These are phyloP conservation scores for Xestia c-nigrum DNA, from an alignment of 2,888 invertebrate species.

Conservation along the genomic window DNA sequence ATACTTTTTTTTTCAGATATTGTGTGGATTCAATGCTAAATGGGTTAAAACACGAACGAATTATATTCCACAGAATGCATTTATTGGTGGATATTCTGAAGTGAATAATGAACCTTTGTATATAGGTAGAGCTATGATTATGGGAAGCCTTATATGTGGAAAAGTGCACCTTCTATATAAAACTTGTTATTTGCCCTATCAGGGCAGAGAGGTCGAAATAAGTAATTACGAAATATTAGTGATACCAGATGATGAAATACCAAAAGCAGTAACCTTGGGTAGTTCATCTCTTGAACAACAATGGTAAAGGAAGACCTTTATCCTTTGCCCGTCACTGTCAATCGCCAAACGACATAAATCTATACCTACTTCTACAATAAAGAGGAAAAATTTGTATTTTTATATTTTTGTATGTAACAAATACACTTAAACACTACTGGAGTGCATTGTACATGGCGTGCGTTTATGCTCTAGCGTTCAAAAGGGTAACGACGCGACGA, in stretches of 20 bases:
- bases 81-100: constrained; percentile 90
- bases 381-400: too few relatives aligned
- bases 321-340: too few relatives aligned
- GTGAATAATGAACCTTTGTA: constrained; percentile 89
- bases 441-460: too few relatives aligned
- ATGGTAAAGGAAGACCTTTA: background rate
- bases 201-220: constrained; percentile 68
- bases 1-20: constrained; percentile 69
- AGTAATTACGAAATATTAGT: constrained; percentile 72
- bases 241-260: constrained; percentile 39
- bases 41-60: constrained; percentile 90
- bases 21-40: constrained; percentile 74
- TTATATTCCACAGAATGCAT: constrained; percentile 92
- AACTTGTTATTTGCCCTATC: constrained; percentile 92
- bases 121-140: constrained; percentile 92
- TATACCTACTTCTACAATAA: too few relatives aligned
- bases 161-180: constrained; percentile 92
- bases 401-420: too few relatives aligned
- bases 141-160: constrained; percentile 93
- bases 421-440: too few relatives aligned
- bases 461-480: too few relatives aligned
- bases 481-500: too few relatives aligned
- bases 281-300: background rate
- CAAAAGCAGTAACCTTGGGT: constrained; percentile 16
- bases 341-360: too few relatives aligned